Evolutionary conservation across 2,797 vertebrate genomes (phyloP), one percentile per base, ranked within the genome.

Genomic region (Sebastes trivittatus): DNA sequence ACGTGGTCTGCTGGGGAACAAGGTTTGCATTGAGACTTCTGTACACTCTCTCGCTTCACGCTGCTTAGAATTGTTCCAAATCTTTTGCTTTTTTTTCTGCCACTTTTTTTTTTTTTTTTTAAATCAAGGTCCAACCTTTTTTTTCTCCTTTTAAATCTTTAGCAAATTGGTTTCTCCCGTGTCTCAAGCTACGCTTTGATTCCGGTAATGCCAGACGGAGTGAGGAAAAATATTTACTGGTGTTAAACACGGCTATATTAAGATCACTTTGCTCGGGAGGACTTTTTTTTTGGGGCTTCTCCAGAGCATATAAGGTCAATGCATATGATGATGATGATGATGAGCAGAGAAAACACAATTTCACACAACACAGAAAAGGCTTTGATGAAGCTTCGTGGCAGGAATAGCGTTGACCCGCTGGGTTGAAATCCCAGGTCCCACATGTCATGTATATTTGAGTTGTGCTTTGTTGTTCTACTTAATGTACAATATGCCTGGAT

Each of bases 1-100:
- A 77, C 86, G 85, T 91, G 92, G 93, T 93, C 91, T 91, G 87
- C 82, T 61, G 22, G 83, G 89, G 91, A 95, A 95, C 95, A 95
- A 95, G 93, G 94, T 95, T 93, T 85, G 93, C 92, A 93, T 95
- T 95, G 93, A 95, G 92, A 85, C 88, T 83, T 87, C 89, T 89
- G 90, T 90, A 91, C 82, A 84, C 91, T 87, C 92, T 92, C 86
- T 82, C 83, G 86, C 92, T 91, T 93, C 93, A 91, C 65, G 89
- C 84, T 89, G 91, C 88, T 85, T 56, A 93, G 92, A 90, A 95
- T 95, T 95, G 94, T 94, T 95, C 92, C 91, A 92, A 90, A 93
- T 92, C 76, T 67, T 49, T 81, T 68, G 78, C 67, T 76, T 74
- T 86, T 88, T 83, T 85, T 75, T 30, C 38, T 20, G 22, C 68